Conservation (phyloP, 2,113 vertebrate species). For the Phodopus roborovskii region DNA sequence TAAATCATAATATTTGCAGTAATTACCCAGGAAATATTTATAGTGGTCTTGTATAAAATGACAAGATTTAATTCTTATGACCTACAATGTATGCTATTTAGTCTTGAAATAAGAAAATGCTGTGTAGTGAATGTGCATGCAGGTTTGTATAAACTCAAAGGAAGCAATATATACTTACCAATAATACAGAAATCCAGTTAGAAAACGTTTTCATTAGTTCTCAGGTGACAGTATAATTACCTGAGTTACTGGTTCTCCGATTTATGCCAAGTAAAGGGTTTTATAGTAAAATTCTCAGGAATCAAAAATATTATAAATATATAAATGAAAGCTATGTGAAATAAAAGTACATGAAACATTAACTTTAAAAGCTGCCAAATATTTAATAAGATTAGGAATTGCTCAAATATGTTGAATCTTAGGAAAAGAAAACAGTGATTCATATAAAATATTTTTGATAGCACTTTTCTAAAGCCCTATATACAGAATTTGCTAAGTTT, state of each 20-base stretch:
- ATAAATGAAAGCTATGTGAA: neutral
- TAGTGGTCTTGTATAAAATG: neutral
- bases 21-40: neutral
- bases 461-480: neutral
- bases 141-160: neutral
- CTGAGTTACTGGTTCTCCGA: neutral
- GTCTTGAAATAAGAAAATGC: neutral
- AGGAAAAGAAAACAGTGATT: neutral
- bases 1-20: conserved; percentile 59
- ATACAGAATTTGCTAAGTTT: neutral
- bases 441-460: neutral
- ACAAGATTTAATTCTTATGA: neutral
- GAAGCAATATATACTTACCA: neutral
- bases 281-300: neutral
- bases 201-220: neutral
- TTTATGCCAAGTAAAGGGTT: neutral
- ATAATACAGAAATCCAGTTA: neutral
- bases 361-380: neutral
- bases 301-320: neutral
- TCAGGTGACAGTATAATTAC: neutral
- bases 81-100: neutral
- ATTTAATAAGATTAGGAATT: neutral
- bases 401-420: neutral
- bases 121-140: neutral
- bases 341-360: neutral